These are phyloP conservation scores for Morbakka virulenta DNA, from an alignment of 30 jellyfish, hydroid and myxozoan species.

Conservation along the genomic window DNA sequence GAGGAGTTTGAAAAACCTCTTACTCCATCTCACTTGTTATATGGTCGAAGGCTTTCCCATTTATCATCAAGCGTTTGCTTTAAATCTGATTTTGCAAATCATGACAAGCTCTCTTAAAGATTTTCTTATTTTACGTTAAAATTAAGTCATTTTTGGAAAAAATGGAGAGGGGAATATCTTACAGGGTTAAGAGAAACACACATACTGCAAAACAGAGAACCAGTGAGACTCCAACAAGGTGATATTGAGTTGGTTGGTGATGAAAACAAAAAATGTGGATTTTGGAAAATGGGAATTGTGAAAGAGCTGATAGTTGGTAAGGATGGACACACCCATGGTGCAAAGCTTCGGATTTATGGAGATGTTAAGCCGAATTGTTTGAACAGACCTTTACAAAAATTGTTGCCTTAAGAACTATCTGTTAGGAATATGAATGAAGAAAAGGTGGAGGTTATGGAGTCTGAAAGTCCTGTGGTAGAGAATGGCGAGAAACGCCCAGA, in stretches of 20 bases:
- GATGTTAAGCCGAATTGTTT: conserved; percentile 24
- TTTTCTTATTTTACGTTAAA: background rate
- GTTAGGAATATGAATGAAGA: too few relatives aligned
- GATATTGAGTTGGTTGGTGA: too few relatives aligned
- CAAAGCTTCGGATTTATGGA: conserved; percentile 6
- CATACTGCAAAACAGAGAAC: too few relatives aligned
- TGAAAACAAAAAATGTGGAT: conserved; percentile 9
- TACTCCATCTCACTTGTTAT: background rate
- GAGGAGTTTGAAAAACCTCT: background rate
- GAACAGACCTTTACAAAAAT: conserved; percentile 23
- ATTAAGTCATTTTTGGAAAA: background rate
- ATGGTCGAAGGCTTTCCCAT: background rate
- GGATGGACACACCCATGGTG: conserved; percentile 25
- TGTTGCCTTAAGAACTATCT: background rate
- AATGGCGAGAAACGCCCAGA: too few relatives aligned
- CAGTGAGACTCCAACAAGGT: too few relatives aligned
- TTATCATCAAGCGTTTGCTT: background rate
- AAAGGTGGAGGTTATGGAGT: too few relatives aligned
- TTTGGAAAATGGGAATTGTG: too few relatives aligned
- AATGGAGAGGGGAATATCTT: background rate
- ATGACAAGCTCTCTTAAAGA: background rate
- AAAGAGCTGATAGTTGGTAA: too few relatives aligned
- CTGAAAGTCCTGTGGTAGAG: too few relatives aligned
- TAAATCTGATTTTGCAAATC: background rate
- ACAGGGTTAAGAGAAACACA: too few relatives aligned